Conservation (phyloP, 2,113 vertebrate species). For the Misgurnus anguillicaudatus region DNA sequence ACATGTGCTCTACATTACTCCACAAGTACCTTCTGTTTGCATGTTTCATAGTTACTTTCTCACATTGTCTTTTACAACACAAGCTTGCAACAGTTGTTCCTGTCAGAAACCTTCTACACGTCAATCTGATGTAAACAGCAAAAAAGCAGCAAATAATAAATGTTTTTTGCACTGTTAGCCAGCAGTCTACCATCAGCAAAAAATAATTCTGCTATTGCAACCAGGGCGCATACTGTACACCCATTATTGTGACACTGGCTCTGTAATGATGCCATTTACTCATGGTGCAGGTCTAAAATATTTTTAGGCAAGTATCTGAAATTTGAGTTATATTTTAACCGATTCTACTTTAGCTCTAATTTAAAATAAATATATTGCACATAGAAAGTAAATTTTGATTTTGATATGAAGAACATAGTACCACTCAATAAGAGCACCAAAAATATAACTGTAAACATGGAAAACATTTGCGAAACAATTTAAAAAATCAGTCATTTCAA, state of each 20-base stretch:
- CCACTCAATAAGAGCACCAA: background rate
- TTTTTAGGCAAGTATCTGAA: too few species aligned
- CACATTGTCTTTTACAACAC: background rate
- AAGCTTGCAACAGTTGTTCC: background rate
- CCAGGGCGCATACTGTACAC: too few species aligned
- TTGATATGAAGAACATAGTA: background rate
- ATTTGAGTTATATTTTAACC: too few species aligned
- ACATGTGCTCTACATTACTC: too few species aligned
- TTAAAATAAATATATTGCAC: background rate
- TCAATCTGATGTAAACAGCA: background rate
- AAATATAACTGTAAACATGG: background rate
- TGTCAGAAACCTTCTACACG: background rate
- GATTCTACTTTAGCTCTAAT: background rate
- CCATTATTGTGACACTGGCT: too few species aligned
- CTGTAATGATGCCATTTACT: too few species aligned
- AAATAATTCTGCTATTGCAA: too few species aligned
- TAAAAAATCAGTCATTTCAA: background rate
- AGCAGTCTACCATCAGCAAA: too few species aligned
- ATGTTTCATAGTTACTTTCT: background rate
- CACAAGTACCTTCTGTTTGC: background rate
- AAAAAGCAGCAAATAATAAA: too few species aligned
- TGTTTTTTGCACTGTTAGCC: too few species aligned
- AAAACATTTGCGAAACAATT: background rate
- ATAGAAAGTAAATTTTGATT: background rate
- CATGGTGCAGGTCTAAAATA: too few species aligned